Evolutionary conservation across 2,797 vertebrate genomes (phyloP).

Genomic region (Rhadinocentrus ornatus): DNA sequence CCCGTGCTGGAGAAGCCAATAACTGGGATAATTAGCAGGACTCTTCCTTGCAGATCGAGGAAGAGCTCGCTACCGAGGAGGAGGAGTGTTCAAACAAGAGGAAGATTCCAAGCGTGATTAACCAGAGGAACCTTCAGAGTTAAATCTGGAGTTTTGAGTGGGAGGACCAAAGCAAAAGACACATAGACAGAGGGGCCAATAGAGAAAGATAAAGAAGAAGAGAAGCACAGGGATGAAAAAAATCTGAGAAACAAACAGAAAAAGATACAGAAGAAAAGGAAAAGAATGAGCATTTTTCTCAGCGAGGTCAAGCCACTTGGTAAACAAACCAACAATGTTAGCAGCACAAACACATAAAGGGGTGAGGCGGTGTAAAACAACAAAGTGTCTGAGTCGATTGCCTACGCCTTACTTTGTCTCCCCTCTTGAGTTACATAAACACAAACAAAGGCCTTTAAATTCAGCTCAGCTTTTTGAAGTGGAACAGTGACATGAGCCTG

Average conservation of each 20-base stretch:
- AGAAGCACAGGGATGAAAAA: conserved; percentile 66
- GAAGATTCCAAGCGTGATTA: conserved; percentile 75
- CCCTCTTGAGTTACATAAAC: conserved; percentile 78
- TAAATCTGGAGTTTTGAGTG: conserved; percentile 77
- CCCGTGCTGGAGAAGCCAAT: conserved; percentile 70
- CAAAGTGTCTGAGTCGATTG: conserved; percentile 78
- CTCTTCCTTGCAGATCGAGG: conserved; percentile 57
- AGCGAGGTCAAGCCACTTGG: conserved; percentile 73
- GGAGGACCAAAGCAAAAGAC: conserved; percentile 73
- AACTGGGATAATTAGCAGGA: conserved; percentile 76
- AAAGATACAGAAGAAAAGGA: conserved; percentile 58
- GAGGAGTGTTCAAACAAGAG: conserved; percentile 61
- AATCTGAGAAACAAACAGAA: conserved; percentile 71
- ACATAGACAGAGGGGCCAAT: conserved; percentile 62
- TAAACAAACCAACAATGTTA: conserved; percentile 78
- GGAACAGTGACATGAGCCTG: conserved; percentile 75
- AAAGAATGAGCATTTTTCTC: conserved; percentile 69
- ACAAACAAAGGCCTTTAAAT: conserved; percentile 80
- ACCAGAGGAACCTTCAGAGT: conserved; percentile 60
- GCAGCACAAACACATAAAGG: conserved; percentile 66
- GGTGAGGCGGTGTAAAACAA: conserved; percentile 75
- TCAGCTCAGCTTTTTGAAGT: conserved; percentile 72
- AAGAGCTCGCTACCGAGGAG: conserved; percentile 52
- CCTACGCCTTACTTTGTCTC: conserved; percentile 80
- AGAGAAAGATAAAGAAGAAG: conserved; percentile 26